Base-by-base conservation (phyloP, 2,113 vertebrate genomes). In the Galemys pyrenaicus region DNA sequence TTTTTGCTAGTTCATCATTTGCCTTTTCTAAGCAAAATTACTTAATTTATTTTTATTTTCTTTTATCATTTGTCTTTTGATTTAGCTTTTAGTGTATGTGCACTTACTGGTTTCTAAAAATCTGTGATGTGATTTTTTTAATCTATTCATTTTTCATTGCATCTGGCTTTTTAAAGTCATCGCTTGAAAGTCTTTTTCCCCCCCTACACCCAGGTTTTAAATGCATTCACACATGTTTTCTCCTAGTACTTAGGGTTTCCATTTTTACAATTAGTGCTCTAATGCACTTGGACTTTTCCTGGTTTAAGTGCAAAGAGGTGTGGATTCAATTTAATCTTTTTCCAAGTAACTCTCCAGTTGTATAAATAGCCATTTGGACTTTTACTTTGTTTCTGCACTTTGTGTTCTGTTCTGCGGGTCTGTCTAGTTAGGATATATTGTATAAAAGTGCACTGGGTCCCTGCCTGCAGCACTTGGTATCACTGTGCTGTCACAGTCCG, bases 281-380 rank as follows among this genome's bases (percentile, higher is more conserved):
- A 68, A 81, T 78, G 32, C 26, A 30, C 74, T 88, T 78, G 74
- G 78, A 56, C 15, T 89, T 89, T 95, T 91, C 28, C 60, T 71
- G 30, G 54, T 68, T 84, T 77, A 80, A 80, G 60, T 17, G 51
- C 35, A 85, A 16, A 41, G 56, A 81, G 19, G 62, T 62, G 54
- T 62, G 78, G 32, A 68, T 68, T 32, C 35, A 93, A 2, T 56
- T 49, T 77, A 37, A 81, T 73, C 54, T 56, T 89, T 95, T 71
- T 35, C 41, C 49, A 67, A 37, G 22, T 44, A 82, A 17, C n/a
- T n/a, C 1, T 37, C 39, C 13, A 60, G 28, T 74, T 80, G 9
- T 89, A 64, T 35, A 17, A 46, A 22, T 30, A 62, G 5, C 75
- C 3, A 6, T 73, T 62, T 86, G 56, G 37, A 65, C 30, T 65